These are phyloP conservation scores for Phalacrocorax brasilianus DNA, from an alignment of 2,113 vertebrate species.

Conservation along the genomic window DNA sequence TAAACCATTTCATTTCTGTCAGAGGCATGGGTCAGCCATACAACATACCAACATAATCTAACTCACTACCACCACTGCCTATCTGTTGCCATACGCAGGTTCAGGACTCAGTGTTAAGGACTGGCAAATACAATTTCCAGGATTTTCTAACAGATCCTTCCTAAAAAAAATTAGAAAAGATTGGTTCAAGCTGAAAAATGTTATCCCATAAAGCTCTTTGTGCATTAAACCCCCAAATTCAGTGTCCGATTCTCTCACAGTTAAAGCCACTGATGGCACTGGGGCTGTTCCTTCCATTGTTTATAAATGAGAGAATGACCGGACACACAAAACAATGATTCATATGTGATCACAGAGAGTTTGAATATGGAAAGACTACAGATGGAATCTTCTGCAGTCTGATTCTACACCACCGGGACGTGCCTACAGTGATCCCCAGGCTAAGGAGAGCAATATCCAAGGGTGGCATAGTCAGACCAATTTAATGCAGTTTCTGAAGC, in stretches of 20 bases:
- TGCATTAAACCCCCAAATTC: neutral
- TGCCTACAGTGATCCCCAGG: neutral
- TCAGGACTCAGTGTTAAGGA: neutral
- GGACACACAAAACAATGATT: neutral
- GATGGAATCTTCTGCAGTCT: neutral
- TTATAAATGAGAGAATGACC: neutral
- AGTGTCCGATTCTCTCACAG: neutral
- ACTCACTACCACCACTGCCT: neutral
- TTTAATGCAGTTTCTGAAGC: neutral
- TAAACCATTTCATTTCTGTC: neutral
- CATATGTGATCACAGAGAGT: neutral
- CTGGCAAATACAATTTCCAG: neutral
- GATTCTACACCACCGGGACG: neutral
- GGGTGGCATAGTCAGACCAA: neutral
- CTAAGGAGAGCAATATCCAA: neutral
- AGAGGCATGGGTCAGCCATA: neutral
- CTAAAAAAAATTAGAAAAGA: neutral
- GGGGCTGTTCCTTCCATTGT: neutral
- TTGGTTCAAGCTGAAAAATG: neutral
- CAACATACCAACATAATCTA: neutral
- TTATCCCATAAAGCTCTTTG: neutral
- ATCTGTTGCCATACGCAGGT: neutral
- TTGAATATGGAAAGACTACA: neutral
- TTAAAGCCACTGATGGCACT: neutral
- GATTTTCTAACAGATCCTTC: neutral